phyloP scores from a whole-genome alignment of 1,140 invertebrate species.

The Cataglyphis hispanica region DNA sequence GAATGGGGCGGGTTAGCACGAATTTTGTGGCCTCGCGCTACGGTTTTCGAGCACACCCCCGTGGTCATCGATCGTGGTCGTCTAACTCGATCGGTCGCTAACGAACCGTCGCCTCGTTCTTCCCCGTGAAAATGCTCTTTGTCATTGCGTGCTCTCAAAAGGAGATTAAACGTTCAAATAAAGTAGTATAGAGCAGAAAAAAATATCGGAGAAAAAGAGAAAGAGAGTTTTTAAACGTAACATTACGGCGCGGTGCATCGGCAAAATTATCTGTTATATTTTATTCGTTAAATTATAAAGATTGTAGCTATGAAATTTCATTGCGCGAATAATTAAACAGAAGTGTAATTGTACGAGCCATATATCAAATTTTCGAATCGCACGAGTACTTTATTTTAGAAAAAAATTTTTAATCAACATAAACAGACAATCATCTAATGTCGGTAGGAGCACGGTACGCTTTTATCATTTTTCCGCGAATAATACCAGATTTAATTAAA shows the following conservation, averaged over 20 bases:
- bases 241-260: background rate
- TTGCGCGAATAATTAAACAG: constrained; percentile 41
- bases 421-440: constrained; percentile 52
- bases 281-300: background rate
- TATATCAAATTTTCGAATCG: background rate
- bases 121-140: constrained; percentile 66
- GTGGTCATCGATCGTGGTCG: constrained; percentile 67
- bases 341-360: constrained; percentile 27
- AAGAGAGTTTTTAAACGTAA: constrained; percentile 7
- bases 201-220: background rate
- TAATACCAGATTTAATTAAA: constrained; percentile 58
- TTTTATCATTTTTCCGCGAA: constrained; percentile 29
- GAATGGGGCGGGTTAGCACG: constrained; percentile 58
- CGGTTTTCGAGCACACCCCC: constrained; percentile 71
- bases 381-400: constrained; percentile 60
- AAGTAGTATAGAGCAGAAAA: background rate
- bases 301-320: background rate
- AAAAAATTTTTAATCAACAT: constrained; percentile 64
- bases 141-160: constrained; percentile 46
- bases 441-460: background rate
- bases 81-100: constrained; percentile 74
- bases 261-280: background rate
- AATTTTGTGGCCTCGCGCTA: constrained; percentile 62
- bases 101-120: constrained; percentile 70
- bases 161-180: constrained; percentile 37